phyloP scores from a whole-genome alignment of 2,113 vertebrate genomes.

The Pontoporia blainvillei region DNA sequence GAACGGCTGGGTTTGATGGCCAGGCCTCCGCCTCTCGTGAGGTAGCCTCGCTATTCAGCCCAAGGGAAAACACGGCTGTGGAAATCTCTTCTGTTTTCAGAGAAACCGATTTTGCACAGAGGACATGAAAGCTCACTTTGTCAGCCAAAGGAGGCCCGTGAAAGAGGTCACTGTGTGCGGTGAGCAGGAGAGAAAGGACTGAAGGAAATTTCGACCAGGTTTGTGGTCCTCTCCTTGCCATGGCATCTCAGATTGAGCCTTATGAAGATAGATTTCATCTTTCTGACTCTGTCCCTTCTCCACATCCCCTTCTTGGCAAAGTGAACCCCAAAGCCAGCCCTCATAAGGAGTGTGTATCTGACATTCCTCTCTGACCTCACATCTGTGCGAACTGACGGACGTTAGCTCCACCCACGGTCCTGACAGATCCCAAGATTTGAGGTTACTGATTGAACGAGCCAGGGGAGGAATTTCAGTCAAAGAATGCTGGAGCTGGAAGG shows the following conservation, averaged over 20 bases:
- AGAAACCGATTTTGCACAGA: constrained; percentile 48
- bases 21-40: not conserved
- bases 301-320: not conserved
- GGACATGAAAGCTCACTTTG: constrained; percentile 66
- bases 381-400: accelerated
- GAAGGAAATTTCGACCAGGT: constrained; percentile 74
- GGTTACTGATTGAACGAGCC: not conserved
- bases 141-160: constrained; percentile 55
- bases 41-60: not conserved
- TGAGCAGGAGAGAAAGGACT: not conserved
- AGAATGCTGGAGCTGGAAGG: not conserved
- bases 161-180: constrained; percentile 66
- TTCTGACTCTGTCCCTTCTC: not conserved
- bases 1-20: constrained; percentile 35
- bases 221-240: not conserved
- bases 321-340: not conserved
- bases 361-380: not conserved
- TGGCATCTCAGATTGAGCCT: not conserved
- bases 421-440: not conserved
- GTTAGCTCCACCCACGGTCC: not conserved
- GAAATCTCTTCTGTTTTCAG: constrained; percentile 72
- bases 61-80: constrained; percentile 48
- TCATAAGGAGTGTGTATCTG: accelerated
- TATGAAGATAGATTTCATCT: not conserved
- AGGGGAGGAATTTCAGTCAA: not conserved